These are phyloP conservation scores for Barbus barbus DNA, from an alignment of 2,113 vertebrate species.

Conservation along the genomic window DNA sequence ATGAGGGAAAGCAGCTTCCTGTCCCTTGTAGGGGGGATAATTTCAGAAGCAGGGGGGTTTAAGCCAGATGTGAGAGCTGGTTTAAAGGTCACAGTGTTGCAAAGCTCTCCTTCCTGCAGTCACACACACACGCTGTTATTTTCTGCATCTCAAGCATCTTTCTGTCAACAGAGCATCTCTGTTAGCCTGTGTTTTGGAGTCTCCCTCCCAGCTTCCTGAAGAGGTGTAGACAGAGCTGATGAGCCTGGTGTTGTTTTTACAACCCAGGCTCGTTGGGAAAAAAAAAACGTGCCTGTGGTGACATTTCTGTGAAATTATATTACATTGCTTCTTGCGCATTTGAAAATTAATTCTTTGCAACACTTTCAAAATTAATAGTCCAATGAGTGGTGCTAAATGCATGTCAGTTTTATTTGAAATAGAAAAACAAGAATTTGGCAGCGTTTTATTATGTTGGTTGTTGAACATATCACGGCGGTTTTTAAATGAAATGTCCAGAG, in stretches of 20 bases:
- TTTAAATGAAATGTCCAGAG: not conserved
- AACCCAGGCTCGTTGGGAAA: not conserved
- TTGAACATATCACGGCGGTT: not conserved
- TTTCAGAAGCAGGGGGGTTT: conserved; percentile 71
- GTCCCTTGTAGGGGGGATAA: conserved; percentile 61
- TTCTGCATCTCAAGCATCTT: conserved; percentile 72
- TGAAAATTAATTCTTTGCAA: not conserved
- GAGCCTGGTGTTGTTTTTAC: conserved; percentile 73
- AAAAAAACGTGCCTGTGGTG: conserved; percentile 68
- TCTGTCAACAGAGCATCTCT: conserved; percentile 86
- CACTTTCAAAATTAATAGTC: not conserved
- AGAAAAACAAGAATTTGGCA: too few relatives aligned
- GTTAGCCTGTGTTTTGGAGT: conserved; percentile 80
- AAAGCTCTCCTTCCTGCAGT: conserved; percentile 77
- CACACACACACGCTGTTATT: conserved; percentile 60
- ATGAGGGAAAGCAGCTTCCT: conserved; percentile 83
- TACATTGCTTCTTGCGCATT: not conserved
- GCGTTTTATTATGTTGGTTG: not conserved
- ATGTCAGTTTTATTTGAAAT: too few relatives aligned
- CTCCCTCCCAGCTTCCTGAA: conserved; percentile 77
- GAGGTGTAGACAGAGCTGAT: conserved; percentile 77
- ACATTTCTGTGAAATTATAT: not conserved
- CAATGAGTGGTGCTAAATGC: not conserved
- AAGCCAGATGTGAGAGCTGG: conserved; percentile 80
- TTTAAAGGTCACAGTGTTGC: conserved; percentile 79